Base-by-base conservation (phyloP, 35 echinoderm and acorn worm genomes). In the Lytechinus variegatus region DNA sequence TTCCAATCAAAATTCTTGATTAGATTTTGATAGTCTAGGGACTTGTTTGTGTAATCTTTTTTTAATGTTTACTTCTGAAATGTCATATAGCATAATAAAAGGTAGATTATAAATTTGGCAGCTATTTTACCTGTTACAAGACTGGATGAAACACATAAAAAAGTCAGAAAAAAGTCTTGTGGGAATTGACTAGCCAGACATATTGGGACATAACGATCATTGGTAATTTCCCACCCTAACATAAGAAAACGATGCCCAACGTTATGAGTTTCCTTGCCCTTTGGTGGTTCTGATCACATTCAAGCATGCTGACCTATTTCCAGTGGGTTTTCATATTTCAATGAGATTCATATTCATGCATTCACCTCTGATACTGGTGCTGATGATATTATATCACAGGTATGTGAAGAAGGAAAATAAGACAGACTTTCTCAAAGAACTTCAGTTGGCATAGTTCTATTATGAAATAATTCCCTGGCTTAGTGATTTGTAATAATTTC, bases 141-240 rank as follows among this genome's bases (percentile, higher is more conserved):
- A 24, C 66, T 79, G 12, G 21, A n/a, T 24, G n/a, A 24, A 24
- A 24, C 24, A 79, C n/a, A 44, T 44, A 44, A 44, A 44, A 44
- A 79, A 79, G 66, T 24, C 66, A 79, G 14, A 24, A 44, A 44
- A 79, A 79, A 24, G 66, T n/a, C 66, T 24, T 14, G 21, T 6
- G 66, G 66, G 66, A 79, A 79, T 79, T 79, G 14, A 79, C 16
- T 24, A 7, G 4, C 66, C 66, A 79, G 66, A 79, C 66, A 79
- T 79, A 79, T 79, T 79, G 66, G 66, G 66, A 79, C 66, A 79
- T 79, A 79, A 79, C 66, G 12, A 79, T 79, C 66, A 79, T 79
- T 79, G 66, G 66, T n/a, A 79, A 79, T 79, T 79, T 79, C 66
- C 66, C 16, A 79, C 16, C n/a, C n/a, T 79, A 19, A 79, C 66